Base-by-base conservation (phyloP, 2,797 vertebrate genomes). In the Acanthopagrus latus region DNA sequence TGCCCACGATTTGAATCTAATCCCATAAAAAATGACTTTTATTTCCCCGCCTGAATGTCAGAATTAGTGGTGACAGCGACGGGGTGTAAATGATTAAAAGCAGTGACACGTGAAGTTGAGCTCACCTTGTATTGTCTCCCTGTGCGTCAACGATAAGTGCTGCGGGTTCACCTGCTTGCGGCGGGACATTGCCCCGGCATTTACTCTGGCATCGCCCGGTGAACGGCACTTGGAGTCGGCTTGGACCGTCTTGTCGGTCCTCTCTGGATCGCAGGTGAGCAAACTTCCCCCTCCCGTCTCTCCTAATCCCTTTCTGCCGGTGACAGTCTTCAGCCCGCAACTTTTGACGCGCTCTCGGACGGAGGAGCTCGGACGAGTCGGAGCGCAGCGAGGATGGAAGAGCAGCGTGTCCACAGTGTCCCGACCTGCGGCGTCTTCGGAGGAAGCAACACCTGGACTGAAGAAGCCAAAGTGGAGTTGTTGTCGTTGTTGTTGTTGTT, bases 161-260 rank as follows among this genome's bases (percentile, higher is more conserved):
- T 99, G 98, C 94, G 98, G 98, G 94, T 99, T 98, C 96, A 98
- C 98, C 97, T 98, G 98, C 96, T 99, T 99, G 96, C 98, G 97
- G 96, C 98, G 98, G 97, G 98, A 99, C 98, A 99, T 99, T 95
- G 97, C 97, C 97, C 97, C 96, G 96, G 97, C 97, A 98, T 98
- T 97, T 97, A 99, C 96, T 97, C 96, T 96, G 96, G 96, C 97
- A 98, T 98, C 96, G 96, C 97, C 96, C 96, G 97, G 96, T 96
- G 96, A 98, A 96, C 96, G 94, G 96, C 95, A 95, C 96, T 95
- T 92, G 92, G 93, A 92, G 91, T 91, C 95, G 93, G 95, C 91
- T 95, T 89, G 95, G 89, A 95, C 96, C 95, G 95, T 95, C 95
- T 89, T 93, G 94, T 92, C 94, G 92, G 88, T 93, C 78, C 85